Conservation (phyloP, 2,113 vertebrate genomes). For the Ameiurus melas region DNA sequence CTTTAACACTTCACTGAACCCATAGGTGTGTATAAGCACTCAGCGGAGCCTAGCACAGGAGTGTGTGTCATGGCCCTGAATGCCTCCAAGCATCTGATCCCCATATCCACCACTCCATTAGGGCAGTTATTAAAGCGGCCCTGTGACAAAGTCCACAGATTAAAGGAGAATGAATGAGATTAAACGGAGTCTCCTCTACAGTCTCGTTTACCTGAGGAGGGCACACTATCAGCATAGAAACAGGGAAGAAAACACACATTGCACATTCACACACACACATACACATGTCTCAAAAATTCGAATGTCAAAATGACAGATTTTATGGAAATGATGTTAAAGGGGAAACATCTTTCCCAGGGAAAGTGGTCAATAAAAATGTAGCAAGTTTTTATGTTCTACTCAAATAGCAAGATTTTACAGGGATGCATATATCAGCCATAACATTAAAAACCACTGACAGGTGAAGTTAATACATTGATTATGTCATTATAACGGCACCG, state of each 20-base stretch:
- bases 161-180: slow-evolving; percentile 16
- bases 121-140: slow-evolving; percentile 21
- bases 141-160: slow-evolving; percentile 27
- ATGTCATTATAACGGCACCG: too few relatives aligned
- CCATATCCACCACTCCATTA: slow-evolving; percentile 19
- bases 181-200: slow-evolving; percentile 14
- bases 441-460: too few relatives aligned
- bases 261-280: not conserved
- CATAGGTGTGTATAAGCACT: not conserved
- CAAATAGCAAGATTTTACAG: not conserved
- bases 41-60: not conserved
- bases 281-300: not conserved
- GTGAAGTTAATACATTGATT: too few relatives aligned
- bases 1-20: not conserved
- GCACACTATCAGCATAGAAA: not conserved
- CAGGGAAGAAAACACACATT: slow-evolving; percentile 4
- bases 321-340: not conserved
- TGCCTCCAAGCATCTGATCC: slow-evolving; percentile 23
- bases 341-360: not conserved
- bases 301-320: not conserved
- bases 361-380: not conserved
- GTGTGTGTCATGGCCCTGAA: not conserved
- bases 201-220: slow-evolving; percentile 13
- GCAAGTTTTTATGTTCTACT: not conserved
- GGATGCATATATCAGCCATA: not conserved